Conservation (phyloP, 2,888 invertebrate species). For the Ceriagrion tenellum region DNA sequence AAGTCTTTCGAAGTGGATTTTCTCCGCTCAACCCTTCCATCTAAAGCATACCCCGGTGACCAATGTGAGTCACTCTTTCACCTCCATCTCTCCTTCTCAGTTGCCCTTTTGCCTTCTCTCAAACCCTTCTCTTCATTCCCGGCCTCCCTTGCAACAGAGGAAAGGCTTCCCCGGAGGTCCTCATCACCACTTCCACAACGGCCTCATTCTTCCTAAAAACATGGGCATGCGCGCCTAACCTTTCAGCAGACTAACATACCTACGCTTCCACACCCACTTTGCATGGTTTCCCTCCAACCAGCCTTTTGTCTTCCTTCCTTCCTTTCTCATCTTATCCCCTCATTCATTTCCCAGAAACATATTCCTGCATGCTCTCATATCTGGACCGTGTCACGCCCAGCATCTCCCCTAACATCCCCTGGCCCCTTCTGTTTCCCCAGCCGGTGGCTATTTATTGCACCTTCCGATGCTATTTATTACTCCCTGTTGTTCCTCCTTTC, state of each 20-base stretch:
- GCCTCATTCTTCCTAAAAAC: not conserved
- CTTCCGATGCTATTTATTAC: not conserved
- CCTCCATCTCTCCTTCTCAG: no score
- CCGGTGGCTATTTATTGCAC: not conserved
- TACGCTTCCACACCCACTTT: not conserved
- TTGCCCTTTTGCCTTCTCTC: no score
- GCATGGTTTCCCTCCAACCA: not conserved
- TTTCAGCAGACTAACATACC: not conserved
- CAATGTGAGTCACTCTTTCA: no score
- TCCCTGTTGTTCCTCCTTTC: not conserved
- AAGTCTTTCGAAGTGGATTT: no score
- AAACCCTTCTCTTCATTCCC: no score
- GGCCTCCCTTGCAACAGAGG: no score
- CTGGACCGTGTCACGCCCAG: conserved; percentile 37
- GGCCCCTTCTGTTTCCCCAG: not conserved
- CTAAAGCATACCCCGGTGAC: no score
- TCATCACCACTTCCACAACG: not conserved
- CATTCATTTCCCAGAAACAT: not conserved
- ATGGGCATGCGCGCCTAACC: not conserved
- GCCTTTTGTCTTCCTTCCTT: not conserved
- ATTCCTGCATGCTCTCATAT: conserved; percentile 18
- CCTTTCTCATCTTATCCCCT: not conserved
- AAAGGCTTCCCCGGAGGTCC: not conserved
- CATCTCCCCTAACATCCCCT: not conserved
- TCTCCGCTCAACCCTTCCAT: no score